Percentiles rank a stretch among this genome's conserved stretches.
phyloP scores from a whole-genome alignment of 37 sponge, comb jelly and placozoan genomes.

The Chondrilla cf. caribensis region DNA sequence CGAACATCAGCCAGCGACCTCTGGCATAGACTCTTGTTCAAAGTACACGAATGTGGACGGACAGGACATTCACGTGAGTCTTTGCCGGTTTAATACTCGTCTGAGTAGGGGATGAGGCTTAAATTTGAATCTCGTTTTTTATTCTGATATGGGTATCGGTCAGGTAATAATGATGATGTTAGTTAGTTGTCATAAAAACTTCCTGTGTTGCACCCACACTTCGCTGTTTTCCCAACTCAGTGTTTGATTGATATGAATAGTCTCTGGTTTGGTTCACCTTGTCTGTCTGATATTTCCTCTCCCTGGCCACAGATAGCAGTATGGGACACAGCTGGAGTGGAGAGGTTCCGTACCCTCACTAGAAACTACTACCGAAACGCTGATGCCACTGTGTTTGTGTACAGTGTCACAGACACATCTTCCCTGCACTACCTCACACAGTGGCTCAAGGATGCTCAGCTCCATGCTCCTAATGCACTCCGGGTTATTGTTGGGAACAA shows the following conservation, averaged over 20 bases:
- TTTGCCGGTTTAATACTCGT: no score
- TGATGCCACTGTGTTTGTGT: slow-evolving; percentile 66
- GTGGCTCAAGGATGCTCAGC: slow-evolving; percentile 82
- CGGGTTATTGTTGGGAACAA: slow-evolving; percentile 86
- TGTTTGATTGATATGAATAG: no score
- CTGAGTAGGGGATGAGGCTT: no score
- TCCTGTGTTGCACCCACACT: no score
- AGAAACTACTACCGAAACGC: slow-evolving; percentile 71
- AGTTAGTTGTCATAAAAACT: no score
- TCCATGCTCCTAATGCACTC: slow-evolving; percentile 78
- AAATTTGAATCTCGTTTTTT: no score
- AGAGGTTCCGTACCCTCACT: slow-evolving; percentile 77
- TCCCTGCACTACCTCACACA: slow-evolving; percentile 85
- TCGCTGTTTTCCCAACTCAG: no score
- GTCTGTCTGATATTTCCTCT: no score
- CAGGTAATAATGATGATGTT: no score
- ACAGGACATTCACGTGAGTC: slow-evolving; percentile 69
- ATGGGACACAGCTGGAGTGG: slow-evolving; percentile 76
- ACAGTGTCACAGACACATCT: slow-evolving; percentile 61
- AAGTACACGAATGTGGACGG: slow-evolving; percentile 66
- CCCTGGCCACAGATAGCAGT: slow-evolving; percentile 4
- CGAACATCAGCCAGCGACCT: slow-evolving; percentile 80
- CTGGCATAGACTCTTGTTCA: slow-evolving; percentile 87
- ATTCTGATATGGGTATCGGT: no score
- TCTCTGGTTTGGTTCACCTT: no score